phyloP scores from a whole-genome alignment of 2,888 invertebrate genomes.

The Eristalis tenax region DNA sequence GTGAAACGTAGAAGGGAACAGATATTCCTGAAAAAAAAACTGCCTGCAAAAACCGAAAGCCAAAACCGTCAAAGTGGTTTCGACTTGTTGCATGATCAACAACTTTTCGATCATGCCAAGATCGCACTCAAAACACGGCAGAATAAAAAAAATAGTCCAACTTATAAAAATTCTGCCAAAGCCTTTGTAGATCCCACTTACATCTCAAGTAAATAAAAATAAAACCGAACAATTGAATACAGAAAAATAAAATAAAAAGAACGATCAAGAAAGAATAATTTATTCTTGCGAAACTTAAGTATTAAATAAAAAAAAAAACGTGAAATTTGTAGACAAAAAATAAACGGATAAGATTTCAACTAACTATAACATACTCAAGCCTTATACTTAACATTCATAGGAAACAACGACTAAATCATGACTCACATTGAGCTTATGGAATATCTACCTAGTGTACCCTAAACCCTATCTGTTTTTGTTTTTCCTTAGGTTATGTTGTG shows the following conservation, averaged over 20 bases:
- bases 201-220: background rate
- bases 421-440: conserved; percentile 25
- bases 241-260: background rate
- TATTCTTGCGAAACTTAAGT: conserved; percentile 5
- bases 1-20: too few species aligned
- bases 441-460: conserved; percentile 44
- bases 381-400: conserved; percentile 15
- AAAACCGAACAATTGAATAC: too few species aligned
- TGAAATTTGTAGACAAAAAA: background rate
- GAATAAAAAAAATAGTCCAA: too few species aligned
- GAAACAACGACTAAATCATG: conserved; percentile 27
- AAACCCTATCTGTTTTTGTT: conserved; percentile 30
- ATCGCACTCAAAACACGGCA: too few species aligned
- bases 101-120: too few species aligned
- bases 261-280: background rate
- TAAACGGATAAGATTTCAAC: background rate
- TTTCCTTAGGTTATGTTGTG: background rate
- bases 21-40: too few species aligned
- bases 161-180: too few species aligned
- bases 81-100: too few species aligned
- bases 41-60: too few species aligned
- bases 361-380: conserved; percentile 28
- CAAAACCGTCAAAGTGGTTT: too few species aligned
- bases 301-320: conserved; percentile 3
- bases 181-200: background rate